phyloP scores from a whole-genome alignment of 1,140 invertebrate genomes.

The Aphelinus certus region DNA sequence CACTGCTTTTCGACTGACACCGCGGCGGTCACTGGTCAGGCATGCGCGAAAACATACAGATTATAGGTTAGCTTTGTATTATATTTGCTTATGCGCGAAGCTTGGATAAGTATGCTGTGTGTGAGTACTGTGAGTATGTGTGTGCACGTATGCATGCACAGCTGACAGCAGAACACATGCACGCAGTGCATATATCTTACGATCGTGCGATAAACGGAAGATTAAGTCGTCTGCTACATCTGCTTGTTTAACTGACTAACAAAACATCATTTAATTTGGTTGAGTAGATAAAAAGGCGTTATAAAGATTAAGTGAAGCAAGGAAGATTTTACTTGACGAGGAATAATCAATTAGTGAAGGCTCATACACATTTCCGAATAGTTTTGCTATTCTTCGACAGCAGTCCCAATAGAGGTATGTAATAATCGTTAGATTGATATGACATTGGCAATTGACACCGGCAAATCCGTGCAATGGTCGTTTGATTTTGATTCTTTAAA shows the following conservation, averaged over 20 bases:
- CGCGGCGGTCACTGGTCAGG: background rate
- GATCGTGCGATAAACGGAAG: slow-evolving; percentile 10
- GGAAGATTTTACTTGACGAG: background rate
- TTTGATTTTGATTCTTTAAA: no score
- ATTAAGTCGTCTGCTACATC: slow-evolving; percentile 11
- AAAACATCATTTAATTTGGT: slow-evolving; percentile 6
- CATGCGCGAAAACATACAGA: background rate
- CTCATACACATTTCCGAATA: background rate
- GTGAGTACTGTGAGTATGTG: background rate
- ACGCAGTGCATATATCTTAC: background rate
- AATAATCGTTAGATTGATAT: slow-evolving; percentile 23
- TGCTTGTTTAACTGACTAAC: slow-evolving; percentile 17
- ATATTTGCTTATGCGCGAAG: no score
- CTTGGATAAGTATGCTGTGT: background rate
- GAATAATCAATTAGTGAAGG: background rate
- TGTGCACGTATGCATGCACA: background rate
- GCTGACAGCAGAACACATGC: background rate
- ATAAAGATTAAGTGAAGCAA: slow-evolving; percentile 4
- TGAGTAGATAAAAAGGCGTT: slow-evolving; percentile 27
- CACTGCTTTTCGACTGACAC: background rate
- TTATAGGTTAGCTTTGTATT: slow-evolving; percentile 15
- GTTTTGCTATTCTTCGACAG: background rate
- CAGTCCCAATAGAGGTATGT: slow-evolving; percentile 2
- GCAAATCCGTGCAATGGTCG: background rate
- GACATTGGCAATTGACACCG: slow-evolving; percentile 23